Evolutionary conservation across 2,113 vertebrate genomes (phyloP).

Genomic region (Phocoena phocoena): DNA sequence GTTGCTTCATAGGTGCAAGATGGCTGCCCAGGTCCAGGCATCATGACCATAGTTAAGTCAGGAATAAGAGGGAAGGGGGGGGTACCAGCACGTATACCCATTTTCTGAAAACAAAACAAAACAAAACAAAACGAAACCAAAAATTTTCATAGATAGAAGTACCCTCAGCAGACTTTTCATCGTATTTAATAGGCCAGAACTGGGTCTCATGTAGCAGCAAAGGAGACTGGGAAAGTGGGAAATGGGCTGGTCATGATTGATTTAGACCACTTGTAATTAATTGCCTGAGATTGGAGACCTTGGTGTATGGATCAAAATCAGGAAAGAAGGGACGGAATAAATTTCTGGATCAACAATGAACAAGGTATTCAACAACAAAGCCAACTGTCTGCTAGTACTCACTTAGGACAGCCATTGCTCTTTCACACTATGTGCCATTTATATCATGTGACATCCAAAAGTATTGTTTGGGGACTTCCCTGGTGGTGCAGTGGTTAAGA

Average conservation of each 20-base stretch:
- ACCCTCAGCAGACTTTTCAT: not conserved
- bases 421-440: not conserved
- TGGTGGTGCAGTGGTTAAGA: too few species aligned
- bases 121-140: not conserved
- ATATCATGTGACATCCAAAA: not conserved
- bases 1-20: not conserved
- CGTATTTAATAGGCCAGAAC: not conserved
- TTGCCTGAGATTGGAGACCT: not conserved
- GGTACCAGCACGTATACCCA: not conserved
- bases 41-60: not conserved
- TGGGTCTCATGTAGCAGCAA: not conserved
- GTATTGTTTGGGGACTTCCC: not conserved
- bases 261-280: not conserved
- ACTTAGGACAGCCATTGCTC: not conserved
- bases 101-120: not conserved
- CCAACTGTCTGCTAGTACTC: not conserved
- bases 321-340: not conserved
- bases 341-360: not conserved
- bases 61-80: not conserved
- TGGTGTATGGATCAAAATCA: conserved; percentile 7
- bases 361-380: not conserved
- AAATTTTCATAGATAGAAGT: not conserved
- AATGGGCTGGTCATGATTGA: not conserved
- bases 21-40: not conserved
- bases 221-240: not conserved